Conservation (phyloP, 2,113 vertebrate genomes). For the Cryptotis parvus region DNA sequence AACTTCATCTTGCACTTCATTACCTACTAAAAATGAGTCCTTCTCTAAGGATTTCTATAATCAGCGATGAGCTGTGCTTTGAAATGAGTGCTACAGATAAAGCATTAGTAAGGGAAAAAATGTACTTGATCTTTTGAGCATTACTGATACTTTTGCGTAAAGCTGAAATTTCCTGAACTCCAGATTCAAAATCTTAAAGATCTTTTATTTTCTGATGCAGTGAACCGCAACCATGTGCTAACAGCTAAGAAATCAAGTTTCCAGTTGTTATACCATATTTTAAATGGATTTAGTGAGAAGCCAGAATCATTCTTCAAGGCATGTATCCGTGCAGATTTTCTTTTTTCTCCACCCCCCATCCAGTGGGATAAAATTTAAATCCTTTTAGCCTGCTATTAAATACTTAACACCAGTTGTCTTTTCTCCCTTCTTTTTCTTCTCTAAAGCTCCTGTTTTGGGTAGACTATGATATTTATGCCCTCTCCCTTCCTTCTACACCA, state of each 20-base stretch:
- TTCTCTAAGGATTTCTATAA: constrained; percentile 73
- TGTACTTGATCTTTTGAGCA: constrained; percentile 7
- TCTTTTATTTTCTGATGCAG: constrained; percentile 34
- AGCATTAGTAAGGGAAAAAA: neutral
- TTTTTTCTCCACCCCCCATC: neutral
- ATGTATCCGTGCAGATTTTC: neutral
- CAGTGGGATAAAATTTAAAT: neutral
- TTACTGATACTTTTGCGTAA: constrained; percentile 47
- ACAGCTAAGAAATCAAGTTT: constrained; percentile 11
- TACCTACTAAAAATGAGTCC: constrained; percentile 60
- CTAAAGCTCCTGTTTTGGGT: neutral
- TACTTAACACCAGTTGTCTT: neutral
- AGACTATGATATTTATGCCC: neutral
- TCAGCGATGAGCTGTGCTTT: constrained; percentile 74
- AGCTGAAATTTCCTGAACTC: constrained; percentile 75
- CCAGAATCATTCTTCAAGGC: neutral
- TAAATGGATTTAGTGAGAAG: neutral
- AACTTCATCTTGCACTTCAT: constrained; percentile 65
- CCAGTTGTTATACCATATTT: neutral
- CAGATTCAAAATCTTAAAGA: constrained; percentile 63
- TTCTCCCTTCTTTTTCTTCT: neutral
- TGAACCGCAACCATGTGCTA: constrained; percentile 9
- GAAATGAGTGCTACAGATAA: constrained; percentile 66
- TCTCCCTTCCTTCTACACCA: neutral
- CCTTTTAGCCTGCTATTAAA: neutral